phyloP scores from a whole-genome alignment of 2,113 vertebrate species.

The Rhabdomys dilectus region DNA sequence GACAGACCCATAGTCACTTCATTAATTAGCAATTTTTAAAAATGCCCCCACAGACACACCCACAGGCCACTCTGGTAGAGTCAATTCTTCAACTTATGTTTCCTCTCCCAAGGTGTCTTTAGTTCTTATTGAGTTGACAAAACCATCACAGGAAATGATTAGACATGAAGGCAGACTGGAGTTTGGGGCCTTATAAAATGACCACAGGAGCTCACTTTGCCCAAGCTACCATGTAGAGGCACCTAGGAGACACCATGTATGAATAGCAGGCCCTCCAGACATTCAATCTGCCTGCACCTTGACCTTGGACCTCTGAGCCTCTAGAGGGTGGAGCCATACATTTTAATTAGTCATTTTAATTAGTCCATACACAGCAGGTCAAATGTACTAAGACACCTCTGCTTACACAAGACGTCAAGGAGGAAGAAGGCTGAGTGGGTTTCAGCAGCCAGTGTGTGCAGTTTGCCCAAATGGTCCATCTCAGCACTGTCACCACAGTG shows the following conservation, averaged over 20 bases:
- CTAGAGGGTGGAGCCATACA: not conserved
- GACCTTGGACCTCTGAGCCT: not conserved
- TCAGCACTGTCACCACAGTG: not conserved
- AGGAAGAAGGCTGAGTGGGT: not conserved
- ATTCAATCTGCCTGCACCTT: not conserved
- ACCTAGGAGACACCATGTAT: not conserved
- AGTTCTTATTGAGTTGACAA: not conserved
- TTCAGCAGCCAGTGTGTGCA: not conserved
- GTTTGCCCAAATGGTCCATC: not conserved
- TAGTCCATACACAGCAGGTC: not conserved
- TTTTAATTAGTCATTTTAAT: not conserved
- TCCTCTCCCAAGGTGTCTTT: not conserved
- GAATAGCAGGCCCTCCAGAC: not conserved
- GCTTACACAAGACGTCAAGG: not conserved
- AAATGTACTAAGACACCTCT: not conserved
- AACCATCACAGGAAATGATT: not conserved
- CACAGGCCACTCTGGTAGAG: not conserved
- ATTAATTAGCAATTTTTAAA: not conserved
- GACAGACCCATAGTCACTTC: not conserved
- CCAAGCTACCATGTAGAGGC: not conserved
- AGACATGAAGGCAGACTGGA: not conserved
- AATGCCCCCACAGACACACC: not conserved
- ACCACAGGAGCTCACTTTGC: not conserved
- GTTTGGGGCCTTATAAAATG: not conserved
- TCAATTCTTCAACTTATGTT: not conserved